These are phyloP conservation scores for Sipha flava DNA, from an alignment of 1,140 invertebrate genomes.

Conservation along the genomic window DNA sequence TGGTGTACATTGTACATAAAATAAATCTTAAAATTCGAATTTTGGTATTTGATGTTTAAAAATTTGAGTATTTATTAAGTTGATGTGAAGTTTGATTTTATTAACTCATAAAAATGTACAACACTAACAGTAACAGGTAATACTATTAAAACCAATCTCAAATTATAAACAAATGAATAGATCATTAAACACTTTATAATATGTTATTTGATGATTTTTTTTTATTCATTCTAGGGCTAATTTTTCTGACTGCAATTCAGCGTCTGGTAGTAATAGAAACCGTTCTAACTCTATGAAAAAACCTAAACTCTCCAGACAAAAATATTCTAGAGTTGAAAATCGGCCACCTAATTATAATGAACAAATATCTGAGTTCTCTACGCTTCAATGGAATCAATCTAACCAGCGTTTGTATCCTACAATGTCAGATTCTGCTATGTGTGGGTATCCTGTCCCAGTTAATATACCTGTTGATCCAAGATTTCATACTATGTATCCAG, in stretches of 20 bases:
- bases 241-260: not conserved
- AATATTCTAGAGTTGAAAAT: not conserved
- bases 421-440: conserved; percentile 47
- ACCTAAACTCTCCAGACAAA: not conserved
- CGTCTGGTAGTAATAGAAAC: not conserved
- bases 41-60: no score
- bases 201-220: not conserved
- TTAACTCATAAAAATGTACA: not conserved
- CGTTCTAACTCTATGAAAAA: not conserved
- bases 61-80: no score
- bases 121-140: conserved; percentile 11
- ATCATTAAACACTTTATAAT: not conserved
- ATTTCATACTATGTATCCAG: conserved; percentile 46
- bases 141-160: not conserved
- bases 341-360: not conserved
- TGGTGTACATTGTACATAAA: no score
- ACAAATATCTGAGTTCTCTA: conserved; percentile 22
- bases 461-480: conserved; percentile 48
- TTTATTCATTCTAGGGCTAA: not conserved
- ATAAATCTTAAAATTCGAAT: no score
- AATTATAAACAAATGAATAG: not conserved
- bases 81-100: no score
- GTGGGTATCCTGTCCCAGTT: conserved; percentile 47
- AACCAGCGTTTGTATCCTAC: conserved; percentile 46
- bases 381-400: conserved; percentile 25